Percentiles rank a stretch among this genome's conserved stretches.
Conservation (phyloP, 2,113 vertebrate species). For the Nansenia antarctica region DNA sequence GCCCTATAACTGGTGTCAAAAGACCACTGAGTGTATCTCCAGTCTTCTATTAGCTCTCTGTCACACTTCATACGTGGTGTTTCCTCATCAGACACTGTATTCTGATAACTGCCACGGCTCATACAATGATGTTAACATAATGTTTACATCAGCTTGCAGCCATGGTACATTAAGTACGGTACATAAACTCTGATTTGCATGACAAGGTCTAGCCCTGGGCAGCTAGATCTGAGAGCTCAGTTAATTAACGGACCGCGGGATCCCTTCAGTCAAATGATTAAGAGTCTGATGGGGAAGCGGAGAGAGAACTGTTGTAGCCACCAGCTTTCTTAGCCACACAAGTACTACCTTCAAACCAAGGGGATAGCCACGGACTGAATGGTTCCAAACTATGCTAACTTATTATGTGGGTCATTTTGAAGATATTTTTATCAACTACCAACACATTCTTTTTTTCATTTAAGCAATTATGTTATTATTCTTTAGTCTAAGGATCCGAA, state of each 20-base stretch:
- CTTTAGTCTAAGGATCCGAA: too few species aligned
- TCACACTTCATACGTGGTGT: background rate
- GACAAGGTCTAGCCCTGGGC: background rate
- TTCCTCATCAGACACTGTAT: background rate
- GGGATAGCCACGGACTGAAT: too few species aligned
- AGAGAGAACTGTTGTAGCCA: background rate
- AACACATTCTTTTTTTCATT: too few species aligned
- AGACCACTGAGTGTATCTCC: background rate
- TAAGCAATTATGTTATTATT: too few species aligned
- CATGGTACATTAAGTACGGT: background rate
- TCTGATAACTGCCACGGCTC: background rate
- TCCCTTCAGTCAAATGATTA: background rate
- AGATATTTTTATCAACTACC: too few species aligned
- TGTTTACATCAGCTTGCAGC: background rate
- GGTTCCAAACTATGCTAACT: too few species aligned
- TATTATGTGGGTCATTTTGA: too few species aligned
- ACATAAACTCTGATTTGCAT: conserved; percentile 1
- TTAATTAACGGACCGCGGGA: background rate
- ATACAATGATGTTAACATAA: background rate
- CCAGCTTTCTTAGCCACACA: too few species aligned
- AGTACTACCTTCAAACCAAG: too few species aligned
- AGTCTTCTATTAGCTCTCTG: background rate
- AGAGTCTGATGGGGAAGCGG: background rate
- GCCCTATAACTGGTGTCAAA: too few species aligned
- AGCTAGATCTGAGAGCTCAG: background rate